These are phyloP conservation scores for Anolis sagrei DNA, from an alignment of 2,113 vertebrate species.

Conservation along the genomic window DNA sequence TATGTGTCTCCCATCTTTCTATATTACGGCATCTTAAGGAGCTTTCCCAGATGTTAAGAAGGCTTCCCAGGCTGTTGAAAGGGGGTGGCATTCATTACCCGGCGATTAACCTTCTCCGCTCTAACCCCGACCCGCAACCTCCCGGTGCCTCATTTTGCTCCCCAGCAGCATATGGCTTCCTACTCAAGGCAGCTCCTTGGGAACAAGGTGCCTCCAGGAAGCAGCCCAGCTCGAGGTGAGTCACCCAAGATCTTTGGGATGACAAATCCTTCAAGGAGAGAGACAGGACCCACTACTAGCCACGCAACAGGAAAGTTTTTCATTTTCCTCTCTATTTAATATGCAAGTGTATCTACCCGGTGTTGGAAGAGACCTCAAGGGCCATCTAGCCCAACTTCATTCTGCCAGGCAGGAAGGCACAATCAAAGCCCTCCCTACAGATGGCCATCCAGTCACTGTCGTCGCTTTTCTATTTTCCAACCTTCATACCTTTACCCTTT, in stretches of 20 bases:
- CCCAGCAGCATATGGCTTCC: conserved; percentile 3
- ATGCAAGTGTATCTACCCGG: too few relatives aligned
- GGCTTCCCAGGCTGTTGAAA: not conserved
- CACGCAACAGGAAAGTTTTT: too few relatives aligned
- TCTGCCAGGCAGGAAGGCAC: too few relatives aligned
- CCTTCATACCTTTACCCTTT: too few relatives aligned
- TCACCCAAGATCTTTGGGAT: conserved; percentile 3
- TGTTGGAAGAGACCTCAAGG: too few relatives aligned
- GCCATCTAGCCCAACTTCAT: too few relatives aligned
- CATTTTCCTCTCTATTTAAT: too few relatives aligned
- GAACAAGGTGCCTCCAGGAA: conserved; percentile 12
- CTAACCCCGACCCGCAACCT: not conserved
- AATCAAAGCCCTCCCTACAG: too few relatives aligned
- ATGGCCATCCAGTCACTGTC: too few relatives aligned
- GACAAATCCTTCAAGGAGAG: not conserved
- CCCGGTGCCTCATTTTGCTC: not conserved
- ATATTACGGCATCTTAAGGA: not conserved
- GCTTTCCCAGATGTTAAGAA: not conserved
- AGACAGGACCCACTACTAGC: too few relatives aligned
- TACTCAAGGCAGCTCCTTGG: not conserved
- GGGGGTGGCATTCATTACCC: conserved; percentile 6
- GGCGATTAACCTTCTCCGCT: not conserved
- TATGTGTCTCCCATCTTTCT: not conserved
- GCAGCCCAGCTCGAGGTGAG: conserved; percentile 5
- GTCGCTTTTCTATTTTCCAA: too few relatives aligned